Evolutionary conservation across 2,888 invertebrate species (phyloP).

Genomic region (Tenodera sinensis): DNA sequence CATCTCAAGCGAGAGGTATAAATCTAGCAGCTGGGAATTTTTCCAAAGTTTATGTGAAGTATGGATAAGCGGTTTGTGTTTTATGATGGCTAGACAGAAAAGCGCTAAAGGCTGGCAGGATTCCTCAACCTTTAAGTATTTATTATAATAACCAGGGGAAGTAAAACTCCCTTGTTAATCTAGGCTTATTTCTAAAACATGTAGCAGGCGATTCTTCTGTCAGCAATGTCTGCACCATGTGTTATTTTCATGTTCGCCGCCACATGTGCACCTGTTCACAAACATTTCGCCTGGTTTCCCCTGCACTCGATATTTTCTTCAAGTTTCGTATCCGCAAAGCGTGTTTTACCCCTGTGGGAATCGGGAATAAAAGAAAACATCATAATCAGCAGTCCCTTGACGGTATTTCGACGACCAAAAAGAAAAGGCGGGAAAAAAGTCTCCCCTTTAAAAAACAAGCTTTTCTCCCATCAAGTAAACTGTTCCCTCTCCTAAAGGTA

Average conservation of each 20-base stretch:
- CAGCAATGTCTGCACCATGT: neutral
- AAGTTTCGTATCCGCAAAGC: neutral
- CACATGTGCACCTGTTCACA: neutral
- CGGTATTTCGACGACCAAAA: neutral
- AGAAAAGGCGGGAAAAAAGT: neutral
- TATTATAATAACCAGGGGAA: neutral
- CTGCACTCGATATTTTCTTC: neutral
- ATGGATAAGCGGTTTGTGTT: neutral
- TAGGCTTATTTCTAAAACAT: neutral
- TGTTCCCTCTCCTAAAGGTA: neutral
- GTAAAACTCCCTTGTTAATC: neutral
- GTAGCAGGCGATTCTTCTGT: neutral
- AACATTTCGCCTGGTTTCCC: neutral
- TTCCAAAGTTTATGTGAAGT: neutral
- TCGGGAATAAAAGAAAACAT: neutral
- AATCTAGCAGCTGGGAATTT: neutral
- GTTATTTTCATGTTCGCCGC: neutral
- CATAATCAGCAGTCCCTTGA: conserved; percentile 2
- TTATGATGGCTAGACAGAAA: neutral
- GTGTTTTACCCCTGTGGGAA: neutral
- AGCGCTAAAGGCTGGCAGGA: neutral
- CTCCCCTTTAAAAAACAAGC: conserved; percentile 1
- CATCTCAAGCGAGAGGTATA: neutral
- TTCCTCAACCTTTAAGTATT: neutral
- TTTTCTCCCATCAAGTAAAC: conserved; percentile 10